Evolutionary conservation across 2,113 vertebrate species (phyloP).

Genomic region (Cheirogaleus medius): DNA sequence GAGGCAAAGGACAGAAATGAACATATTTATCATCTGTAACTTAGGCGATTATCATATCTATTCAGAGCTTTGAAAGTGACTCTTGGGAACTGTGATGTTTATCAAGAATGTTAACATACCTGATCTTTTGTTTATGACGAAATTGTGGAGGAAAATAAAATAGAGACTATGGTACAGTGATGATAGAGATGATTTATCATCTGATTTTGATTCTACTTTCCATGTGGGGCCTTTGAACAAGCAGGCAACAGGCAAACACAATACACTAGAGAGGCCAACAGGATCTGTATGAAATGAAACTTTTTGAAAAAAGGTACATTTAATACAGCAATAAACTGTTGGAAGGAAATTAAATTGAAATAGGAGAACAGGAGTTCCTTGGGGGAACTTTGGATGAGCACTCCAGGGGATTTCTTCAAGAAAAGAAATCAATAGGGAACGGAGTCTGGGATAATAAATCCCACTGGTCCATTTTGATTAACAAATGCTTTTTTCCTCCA

Average conservation of each 20-base stretch:
- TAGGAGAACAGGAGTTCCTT: neutral
- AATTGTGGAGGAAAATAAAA: neutral
- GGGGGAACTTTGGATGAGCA: neutral
- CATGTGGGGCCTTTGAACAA: neutral
- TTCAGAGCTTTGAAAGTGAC: neutral
- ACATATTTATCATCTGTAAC: neutral
- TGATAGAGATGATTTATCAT: neutral
- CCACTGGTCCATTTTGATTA: neutral
- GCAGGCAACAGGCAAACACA: neutral
- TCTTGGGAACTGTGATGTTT: neutral
- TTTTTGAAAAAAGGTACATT: neutral
- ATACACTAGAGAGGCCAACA: neutral
- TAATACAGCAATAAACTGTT: neutral
- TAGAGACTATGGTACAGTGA: neutral
- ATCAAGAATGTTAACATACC: neutral
- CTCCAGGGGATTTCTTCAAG: neutral
- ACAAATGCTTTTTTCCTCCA: neutral
- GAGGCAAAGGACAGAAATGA: neutral
- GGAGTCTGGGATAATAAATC: neutral
- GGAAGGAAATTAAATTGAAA: constrained; percentile 44
- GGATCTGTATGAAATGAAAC: neutral
- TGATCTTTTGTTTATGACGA: neutral
- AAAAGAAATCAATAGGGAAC: constrained; percentile 2
- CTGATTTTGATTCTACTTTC: neutral
- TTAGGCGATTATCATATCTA: neutral